Base-by-base conservation (phyloP, 2,888 invertebrate species). In the Dolichopus griseipennis region DNA sequence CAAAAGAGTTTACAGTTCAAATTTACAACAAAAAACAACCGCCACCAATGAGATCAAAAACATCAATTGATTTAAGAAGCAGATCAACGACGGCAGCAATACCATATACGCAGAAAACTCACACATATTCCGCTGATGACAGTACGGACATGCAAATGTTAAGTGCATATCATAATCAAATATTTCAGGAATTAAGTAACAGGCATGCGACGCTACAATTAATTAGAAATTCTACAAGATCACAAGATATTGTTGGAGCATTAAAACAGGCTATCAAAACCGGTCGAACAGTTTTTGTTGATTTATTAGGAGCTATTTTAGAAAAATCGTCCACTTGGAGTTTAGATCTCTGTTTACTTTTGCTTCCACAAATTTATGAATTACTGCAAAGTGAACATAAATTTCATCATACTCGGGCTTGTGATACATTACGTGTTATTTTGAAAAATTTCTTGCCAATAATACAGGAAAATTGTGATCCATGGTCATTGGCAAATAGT, bases 341-440 rank as follows among this genome's bases (percentile, higher is more conserved):
- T 78, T 84, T 97, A 81, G 97, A 97, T 81, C 86, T 97, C 74
- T 96, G 96, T 81, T 88, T 92, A 73, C 83, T 90, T 72, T 84
- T 97, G 77, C 84, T 97, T 74, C 94, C 95, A 65, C 91, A 93
- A 78, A 89, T 97, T 74, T 88, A 89, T 77, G 92, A 94, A 75
- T 84, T 97, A 65, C 82, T 97, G 69, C 91, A 93, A 80, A 96
- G 95, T 82, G 95, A 95, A 87, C 95, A 93, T 83, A 97, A 97
- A 87, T 89, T 91, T 79, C 94, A 96, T 80, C 92, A 95, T 84
- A 90, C 90, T 72, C 89, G 91, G 71, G 96, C 93, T 66, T 94
- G 93, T 81, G 89, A 91, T 77, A 90, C 95, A 61, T 83, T 97
- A 73, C 90, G 93, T 78, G 85, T 97, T 74, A 92, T 97, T 74